phyloP scores from a whole-genome alignment of 2,888 invertebrate genomes.

The Eupsilia transversa region DNA sequence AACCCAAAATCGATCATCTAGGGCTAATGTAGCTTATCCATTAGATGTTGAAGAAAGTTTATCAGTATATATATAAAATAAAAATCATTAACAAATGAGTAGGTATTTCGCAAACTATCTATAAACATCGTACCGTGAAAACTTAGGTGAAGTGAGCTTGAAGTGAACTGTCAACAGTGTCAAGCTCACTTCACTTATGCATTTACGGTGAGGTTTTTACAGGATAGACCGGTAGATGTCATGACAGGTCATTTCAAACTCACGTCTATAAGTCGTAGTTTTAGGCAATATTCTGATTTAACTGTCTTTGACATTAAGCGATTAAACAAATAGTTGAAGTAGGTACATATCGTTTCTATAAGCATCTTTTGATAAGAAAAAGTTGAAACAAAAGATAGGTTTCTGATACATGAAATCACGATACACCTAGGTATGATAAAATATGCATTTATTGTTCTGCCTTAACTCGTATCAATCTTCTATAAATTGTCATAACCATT shows the following conservation, averaged over 20 bases:
- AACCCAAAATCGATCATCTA: background rate
- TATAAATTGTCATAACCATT: constrained; percentile 12
- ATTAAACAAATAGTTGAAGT: background rate
- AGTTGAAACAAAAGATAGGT: background rate
- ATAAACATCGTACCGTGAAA: too few species aligned
- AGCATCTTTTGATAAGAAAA: background rate
- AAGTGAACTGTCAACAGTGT: too few species aligned
- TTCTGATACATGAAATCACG: background rate
- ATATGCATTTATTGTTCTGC: background rate
- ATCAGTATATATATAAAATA: too few species aligned
- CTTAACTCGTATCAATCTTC: background rate
- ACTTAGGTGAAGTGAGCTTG: too few species aligned
- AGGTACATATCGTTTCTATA: background rate
- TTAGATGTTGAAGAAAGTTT: constrained; percentile 7
- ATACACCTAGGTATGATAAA: too few species aligned
- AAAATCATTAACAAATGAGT: too few species aligned
- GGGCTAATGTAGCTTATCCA: background rate
- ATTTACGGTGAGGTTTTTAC: too few species aligned
- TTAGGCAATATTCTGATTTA: background rate
- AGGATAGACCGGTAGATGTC: too few species aligned
- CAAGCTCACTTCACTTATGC: too few species aligned
- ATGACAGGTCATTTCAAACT: too few species aligned
- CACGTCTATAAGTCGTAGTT: too few species aligned
- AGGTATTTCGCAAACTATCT: too few species aligned
- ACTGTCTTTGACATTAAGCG: background rate